phyloP scores from a whole-genome alignment of 1,140 invertebrate species.

The Druon quercuslanigerum region DNA sequence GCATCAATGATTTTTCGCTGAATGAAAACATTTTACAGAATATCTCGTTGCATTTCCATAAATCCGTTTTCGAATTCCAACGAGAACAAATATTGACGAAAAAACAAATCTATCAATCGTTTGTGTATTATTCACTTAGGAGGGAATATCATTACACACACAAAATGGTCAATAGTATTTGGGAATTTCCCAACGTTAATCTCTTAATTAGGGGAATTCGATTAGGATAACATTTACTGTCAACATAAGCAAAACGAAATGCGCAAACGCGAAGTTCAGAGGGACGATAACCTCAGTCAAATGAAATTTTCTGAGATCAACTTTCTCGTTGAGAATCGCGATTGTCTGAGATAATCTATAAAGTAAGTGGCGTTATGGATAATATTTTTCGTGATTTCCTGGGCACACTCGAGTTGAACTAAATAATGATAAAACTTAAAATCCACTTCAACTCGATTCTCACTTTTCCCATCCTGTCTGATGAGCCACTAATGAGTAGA shows the following conservation, averaged over 20 bases:
- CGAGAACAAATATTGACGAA: not conserved
- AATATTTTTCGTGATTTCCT: not conserved
- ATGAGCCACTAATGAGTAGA: slow-evolving; percentile 6
- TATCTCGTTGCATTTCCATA: not conserved
- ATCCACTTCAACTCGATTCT: slow-evolving; percentile 3
- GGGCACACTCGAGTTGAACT: not conserved
- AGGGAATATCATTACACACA: not conserved
- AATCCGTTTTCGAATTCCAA: not conserved
- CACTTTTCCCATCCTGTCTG: not conserved
- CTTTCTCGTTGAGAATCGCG: no score
- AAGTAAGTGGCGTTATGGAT: no score
- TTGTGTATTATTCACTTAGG: not conserved
- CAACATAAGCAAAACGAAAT: no score
- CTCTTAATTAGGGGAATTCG: no score
- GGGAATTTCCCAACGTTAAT: no score
- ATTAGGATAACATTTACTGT: no score
- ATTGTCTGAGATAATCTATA: no score
- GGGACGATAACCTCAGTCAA: no score
- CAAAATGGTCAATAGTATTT: not conserved
- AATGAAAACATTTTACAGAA: not conserved
- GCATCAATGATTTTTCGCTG: not conserved
- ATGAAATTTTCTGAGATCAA: no score
- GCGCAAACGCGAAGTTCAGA: no score
- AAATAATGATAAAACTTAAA: slow-evolving; percentile 7
- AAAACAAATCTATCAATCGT: slow-evolving; percentile 3